Evolutionary conservation across 2,888 invertebrate genomes (phyloP).

Genomic region (Xestia c-nigrum): DNA sequence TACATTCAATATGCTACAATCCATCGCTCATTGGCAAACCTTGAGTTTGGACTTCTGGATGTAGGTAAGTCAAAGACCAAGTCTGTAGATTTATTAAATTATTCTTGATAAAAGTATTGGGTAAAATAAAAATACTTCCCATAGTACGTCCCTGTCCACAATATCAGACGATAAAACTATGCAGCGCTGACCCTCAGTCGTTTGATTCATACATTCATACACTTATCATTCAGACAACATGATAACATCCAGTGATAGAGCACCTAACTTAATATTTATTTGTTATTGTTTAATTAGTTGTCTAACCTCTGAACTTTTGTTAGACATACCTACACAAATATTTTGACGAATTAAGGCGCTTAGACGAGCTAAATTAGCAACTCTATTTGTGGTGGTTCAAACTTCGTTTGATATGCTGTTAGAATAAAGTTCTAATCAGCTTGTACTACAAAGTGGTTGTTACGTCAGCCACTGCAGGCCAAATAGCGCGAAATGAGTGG

Average conservation of each 20-base stretch:
- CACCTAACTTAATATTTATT: conserved; percentile 7
- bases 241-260: conserved; percentile 26
- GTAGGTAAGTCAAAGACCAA: too few species aligned
- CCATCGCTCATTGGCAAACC: too few species aligned
- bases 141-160: conserved; percentile 32
- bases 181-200: conserved; percentile 42
- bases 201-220: conserved; percentile 46
- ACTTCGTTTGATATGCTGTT: too few species aligned
- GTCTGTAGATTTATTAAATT: too few species aligned
- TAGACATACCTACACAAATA: conserved; percentile 3
- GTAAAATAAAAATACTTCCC: neutral
- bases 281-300: conserved; percentile 24
- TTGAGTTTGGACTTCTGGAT: too few species aligned
- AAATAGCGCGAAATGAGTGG: too few species aligned
- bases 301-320: conserved; percentile 41
- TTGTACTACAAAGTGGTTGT: too few species aligned
- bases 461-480: too few species aligned
- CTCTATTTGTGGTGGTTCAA: too few species aligned
- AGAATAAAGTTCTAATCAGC: too few species aligned
- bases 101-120: neutral
- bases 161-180: conserved; percentile 44
- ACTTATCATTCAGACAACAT: conserved; percentile 21
- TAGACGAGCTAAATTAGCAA: too few species aligned
- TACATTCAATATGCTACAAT: too few species aligned
- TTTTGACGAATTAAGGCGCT: conserved; percentile 22